A percentile compares a stretch with the other conserved stretches of the same genome.
These are phyloP conservation scores for Zophobas atratus DNA, from an alignment of 1,140 invertebrate species.

Conservation along the genomic window DNA sequence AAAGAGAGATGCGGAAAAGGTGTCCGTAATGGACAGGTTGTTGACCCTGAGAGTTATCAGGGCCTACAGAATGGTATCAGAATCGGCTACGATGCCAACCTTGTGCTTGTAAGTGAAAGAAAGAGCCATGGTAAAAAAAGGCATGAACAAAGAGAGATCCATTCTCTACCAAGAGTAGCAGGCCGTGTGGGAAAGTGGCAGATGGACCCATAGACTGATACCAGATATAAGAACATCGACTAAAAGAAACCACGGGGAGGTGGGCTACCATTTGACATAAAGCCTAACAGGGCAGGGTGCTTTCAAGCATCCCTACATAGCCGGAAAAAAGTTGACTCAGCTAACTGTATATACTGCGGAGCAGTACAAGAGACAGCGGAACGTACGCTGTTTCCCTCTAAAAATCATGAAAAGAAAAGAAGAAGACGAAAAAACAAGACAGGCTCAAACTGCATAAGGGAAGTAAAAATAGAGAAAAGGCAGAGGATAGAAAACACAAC, in stretches of 20 bases:
- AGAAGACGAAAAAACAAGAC: no score
- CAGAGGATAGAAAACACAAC: no score
- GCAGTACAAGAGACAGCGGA: no score
- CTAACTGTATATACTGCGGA: no score
- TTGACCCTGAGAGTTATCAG: conserved; percentile 41
- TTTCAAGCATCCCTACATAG: conserved; percentile 52
- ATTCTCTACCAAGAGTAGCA: conserved; percentile 43
- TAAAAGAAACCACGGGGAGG: conserved; percentile 50
- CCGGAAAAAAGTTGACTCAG: conserved; percentile 27
- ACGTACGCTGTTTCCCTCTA: no score
- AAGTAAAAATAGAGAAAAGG: no score
- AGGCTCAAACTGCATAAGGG: no score
- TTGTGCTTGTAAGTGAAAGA: conserved; percentile 43
- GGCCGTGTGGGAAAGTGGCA: conserved; percentile 49
- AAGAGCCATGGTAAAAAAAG: conserved; percentile 11
- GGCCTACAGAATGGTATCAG: conserved; percentile 58
- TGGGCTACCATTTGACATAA: conserved; percentile 55
- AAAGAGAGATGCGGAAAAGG: conserved; percentile 42
- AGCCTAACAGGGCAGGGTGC: conserved; percentile 54
- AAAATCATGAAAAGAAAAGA: no score
- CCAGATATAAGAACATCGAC: conserved; percentile 49
- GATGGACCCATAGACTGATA: conserved; percentile 56
- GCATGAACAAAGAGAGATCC: conserved; percentile 39
- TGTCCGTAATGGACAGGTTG: conserved; percentile 48
- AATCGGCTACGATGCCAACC: conserved; percentile 46